These are phyloP conservation scores for Crambe crambe DNA, from an alignment of 37 sponge, comb jelly and placozoan species.

Conservation along the genomic window DNA sequence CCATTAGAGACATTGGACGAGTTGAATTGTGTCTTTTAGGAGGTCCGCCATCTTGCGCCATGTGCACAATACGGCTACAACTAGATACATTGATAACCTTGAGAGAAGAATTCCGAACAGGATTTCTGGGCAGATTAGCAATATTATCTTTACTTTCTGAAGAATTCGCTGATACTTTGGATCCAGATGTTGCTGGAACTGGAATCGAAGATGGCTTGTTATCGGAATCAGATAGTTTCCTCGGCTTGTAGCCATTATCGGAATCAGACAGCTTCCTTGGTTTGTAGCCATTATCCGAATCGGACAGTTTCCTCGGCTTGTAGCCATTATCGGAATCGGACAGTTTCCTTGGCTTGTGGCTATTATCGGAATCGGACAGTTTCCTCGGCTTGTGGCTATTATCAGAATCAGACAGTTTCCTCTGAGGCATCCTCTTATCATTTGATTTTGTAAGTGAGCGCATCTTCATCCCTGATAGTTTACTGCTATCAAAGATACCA, in stretches of 20 bases:
- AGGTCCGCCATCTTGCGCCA: neutral
- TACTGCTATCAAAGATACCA: neutral
- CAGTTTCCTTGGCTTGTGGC: too few species aligned
- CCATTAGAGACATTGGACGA: neutral
- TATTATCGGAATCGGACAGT: neutral
- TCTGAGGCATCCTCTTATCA: neutral
- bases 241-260: neutral
- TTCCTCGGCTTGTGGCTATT: neutral
- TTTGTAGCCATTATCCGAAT: neutral
- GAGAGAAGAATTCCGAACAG: slow-evolving; percentile 3
- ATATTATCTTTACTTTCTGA: neutral
- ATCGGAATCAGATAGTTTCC: neutral
- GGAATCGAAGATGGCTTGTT: neutral
- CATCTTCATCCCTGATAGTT: neutral
- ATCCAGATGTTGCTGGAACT: neutral
- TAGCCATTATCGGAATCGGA: neutral
- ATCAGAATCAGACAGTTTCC: neutral
- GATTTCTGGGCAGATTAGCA: neutral
- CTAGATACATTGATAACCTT: slow-evolving; percentile 7
- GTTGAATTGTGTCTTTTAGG: slow-evolving; percentile 5
- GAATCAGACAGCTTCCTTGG: neutral
- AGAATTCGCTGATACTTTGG: neutral
- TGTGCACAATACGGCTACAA: slow-evolving; percentile 8
- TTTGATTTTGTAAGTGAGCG: neutral
- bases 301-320: neutral